Evolutionary conservation across 2,888 invertebrate genomes (phyloP), one percentile per base, ranked within the genome.

Genomic region (Patella pellucida): DNA sequence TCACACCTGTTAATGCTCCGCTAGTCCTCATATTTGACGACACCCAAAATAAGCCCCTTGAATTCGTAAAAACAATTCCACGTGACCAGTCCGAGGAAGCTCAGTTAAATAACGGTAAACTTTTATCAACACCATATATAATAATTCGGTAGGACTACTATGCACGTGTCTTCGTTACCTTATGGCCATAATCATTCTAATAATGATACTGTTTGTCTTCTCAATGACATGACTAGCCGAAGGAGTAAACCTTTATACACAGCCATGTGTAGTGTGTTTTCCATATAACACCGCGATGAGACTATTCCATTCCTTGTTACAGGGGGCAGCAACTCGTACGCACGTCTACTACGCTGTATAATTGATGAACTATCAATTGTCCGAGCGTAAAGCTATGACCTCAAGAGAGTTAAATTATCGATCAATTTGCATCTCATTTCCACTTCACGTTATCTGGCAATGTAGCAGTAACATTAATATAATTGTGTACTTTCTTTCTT

Each of bases 291-390:
- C 41, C 41, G 41, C 41, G 41, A 41, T 41, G 41, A 41, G 62
- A 62, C 23, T 23, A 62, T 62, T 23, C 62, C 62, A 62, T 62
- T 62, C 62, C 62, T 62, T 41, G 62, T 23, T 23, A 62, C 11
- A 12, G 14, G 62, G 62, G 62, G 23, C 62, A 23, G 23, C 62
- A 62, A 62, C 62, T 62, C 62, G 19, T 12, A 19, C 62, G 19
- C 19, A 23, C 1, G 62, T 19, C 19, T 62, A 23, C 62, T 62
- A 23, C 23, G 62, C 41, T 62, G 23, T 62, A 62, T 62, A 23
- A 62, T 62, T 62, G 62, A 62, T 62, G 62, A 62, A 62, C 19
- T 62, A 62, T 19, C 62, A 62, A 62, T 62, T 62, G 62, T 62
- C 62, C 62, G 23, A 62, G 23, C 62, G 62, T 62, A 62, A 62